phyloP scores from a whole-genome alignment of 2,888 invertebrate genomes.

The Chromoteleia sp. region DNA sequence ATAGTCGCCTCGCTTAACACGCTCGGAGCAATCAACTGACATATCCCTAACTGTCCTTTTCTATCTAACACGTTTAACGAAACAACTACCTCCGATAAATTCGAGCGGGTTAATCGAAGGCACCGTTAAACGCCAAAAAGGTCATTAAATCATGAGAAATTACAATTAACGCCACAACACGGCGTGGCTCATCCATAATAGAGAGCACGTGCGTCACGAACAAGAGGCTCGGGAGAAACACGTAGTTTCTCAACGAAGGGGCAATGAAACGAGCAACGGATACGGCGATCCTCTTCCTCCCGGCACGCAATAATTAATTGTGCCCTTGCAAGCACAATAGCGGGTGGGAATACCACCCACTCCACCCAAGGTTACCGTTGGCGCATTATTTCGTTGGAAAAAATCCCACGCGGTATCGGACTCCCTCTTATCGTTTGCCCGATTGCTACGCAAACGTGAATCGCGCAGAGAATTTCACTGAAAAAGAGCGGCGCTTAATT shows the following conservation, averaged over 20 bases:
- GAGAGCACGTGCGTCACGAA: conserved; percentile 53
- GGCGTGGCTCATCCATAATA: conserved; percentile 29
- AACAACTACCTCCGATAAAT: conserved; percentile 57
- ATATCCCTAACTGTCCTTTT: conserved; percentile 56
- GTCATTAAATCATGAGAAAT: conserved; percentile 53
- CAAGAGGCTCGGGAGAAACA: conserved; percentile 13
- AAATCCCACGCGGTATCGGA: conserved; percentile 74
- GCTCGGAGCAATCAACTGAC: conserved; percentile 50
- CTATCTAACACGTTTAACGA: conserved; percentile 42
- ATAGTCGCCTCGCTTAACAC: conserved; percentile 32
- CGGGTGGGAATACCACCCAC: conserved; percentile 69
- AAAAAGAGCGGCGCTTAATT: conserved; percentile 71
- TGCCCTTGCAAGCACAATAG: conserved; percentile 79
- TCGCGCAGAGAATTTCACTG: conserved; percentile 35
- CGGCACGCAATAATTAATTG: conserved; percentile 83
- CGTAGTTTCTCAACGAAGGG: conserved; percentile 46
- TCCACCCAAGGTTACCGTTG: conserved; percentile 53
- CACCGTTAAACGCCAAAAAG: conserved; percentile 34
- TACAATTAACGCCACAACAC: conserved; percentile 32
- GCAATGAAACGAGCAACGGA: conserved; percentile 73
- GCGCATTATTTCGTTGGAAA: conserved; percentile 76
- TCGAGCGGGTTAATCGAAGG: conserved; percentile 61
- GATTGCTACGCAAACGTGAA: conserved; percentile 69
- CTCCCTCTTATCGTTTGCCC: conserved; percentile 32
- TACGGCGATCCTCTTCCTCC: conserved; percentile 79